Base-by-base conservation (phyloP, 2,888 invertebrate species). In the Cataglyphis livida region DNA sequence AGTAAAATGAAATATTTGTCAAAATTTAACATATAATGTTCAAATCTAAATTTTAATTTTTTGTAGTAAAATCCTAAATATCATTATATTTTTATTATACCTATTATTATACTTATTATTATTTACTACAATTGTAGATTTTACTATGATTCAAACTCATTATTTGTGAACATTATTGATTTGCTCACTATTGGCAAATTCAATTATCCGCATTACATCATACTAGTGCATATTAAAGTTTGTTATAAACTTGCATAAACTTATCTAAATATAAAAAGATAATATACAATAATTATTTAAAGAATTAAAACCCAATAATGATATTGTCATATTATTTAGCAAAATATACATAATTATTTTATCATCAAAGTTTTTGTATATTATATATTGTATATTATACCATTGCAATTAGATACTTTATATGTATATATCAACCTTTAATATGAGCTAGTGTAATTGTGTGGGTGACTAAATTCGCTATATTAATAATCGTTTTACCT, bases 101-200 rank as follows among this genome's bases (percentile, higher is more conserved):
- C 1, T 25, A 25, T 25, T 25, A 25, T 25, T 25, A 1, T 25
- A 25, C 25, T 61, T 74, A 9, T 32, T n/a, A 61, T 61, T 74
- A 61, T 61, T 74, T 7, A 15, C 4, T 74, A 15, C 2, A n/a
- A 61, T 41, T 61, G 6, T 18, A 25, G n/a, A 62, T 41, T 41
- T 12, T 44, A 73, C 5, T 18, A 48, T 18, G 5, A 18, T 48
- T 59, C 7, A 28, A 73, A 84, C 54, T 61, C 68, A 61, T 61
- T 73, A 66, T 71, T 32, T 61, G 73, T 62, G 81, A 48, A 71
- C 35, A 70, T 81, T 73, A 84, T 86, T 82, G 83, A 85, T 84
- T 71, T 35, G 82, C 65, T 81, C 54, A 44, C 12, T 51, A 18
- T 51, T 51, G n/a, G 6, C n/a, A n/a, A 51, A 51, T n/a, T 51